Evolutionary conservation across 2,888 invertebrate genomes (phyloP), one percentile per base, ranked within the genome.

Genomic region (Apamea anceps): DNA sequence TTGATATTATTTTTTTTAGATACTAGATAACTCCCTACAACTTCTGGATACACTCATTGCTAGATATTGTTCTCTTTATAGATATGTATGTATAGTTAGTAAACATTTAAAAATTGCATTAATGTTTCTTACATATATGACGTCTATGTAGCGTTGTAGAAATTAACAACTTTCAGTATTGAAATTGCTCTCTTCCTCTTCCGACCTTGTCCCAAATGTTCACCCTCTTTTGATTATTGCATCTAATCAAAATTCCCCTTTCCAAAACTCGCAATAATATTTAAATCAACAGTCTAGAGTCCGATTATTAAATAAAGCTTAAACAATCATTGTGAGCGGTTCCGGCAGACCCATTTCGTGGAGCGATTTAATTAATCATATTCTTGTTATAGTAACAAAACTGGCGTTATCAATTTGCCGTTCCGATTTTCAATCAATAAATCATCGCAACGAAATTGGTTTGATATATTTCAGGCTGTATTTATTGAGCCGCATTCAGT

Each of bases 301-400:
- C 76, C 77, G 77, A 82, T 82, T 85, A 86, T 86, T 82, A 80
- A 86, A 86, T 85, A 87, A 87, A 75, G 78, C 73, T 82, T 80
- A 78, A 82, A 85, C 78, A 87, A 86, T 86, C 78, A 82, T 75
- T 78, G 85, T 70, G 80, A 85, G 74, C 73, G 80, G 73, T 87
- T 77, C 82, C 80, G 73, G 77, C 67, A 63, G 51, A 66, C 72
- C 87, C 75, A 77, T 79, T 82, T 63, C 28, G 54, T 67, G 70
- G 57, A 81, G 77, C 73, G 71, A 48, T 87, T 87, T 87, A 87
- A 87, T 87, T 87, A 87, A 87, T 85, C 77, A 80, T 83, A 79
- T 80, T 87, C 87, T 87, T 87, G 87, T 79, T 84, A 84, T 82
- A 81, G 77, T 85, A 75, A 83, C 79, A 78, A 85, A 81, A 84